These are phyloP conservation scores for Melanchra persicariae DNA, from an alignment of 2,888 invertebrate genomes.

Conservation along the genomic window DNA sequence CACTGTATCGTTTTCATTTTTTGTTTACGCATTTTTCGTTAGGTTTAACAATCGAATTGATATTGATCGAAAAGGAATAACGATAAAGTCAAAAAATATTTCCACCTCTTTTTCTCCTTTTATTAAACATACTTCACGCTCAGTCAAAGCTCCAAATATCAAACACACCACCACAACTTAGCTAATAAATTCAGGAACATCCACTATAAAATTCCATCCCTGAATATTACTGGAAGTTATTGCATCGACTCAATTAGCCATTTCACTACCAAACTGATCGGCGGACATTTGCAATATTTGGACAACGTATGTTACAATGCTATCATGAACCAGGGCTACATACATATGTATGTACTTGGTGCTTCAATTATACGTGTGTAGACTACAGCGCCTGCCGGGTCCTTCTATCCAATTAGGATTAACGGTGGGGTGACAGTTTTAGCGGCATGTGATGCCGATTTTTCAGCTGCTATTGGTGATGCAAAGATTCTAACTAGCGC, in stretches of 20 bases:
- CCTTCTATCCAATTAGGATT: conserved; percentile 87
- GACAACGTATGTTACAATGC: conserved; percentile 56
- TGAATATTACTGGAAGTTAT: conserved; percentile 27
- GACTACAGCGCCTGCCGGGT: conserved; percentile 78
- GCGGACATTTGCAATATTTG: conserved; percentile 58
- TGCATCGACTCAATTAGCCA: conserved; percentile 47
- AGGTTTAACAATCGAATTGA: too few relatives aligned
- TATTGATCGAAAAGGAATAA: too few relatives aligned
- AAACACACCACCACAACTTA: background rate
- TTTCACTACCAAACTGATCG: conserved; percentile 48
- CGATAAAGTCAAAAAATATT: too few relatives aligned
- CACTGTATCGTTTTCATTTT: too few relatives aligned
- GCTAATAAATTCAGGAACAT: background rate
- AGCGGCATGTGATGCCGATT: conserved; percentile 55
- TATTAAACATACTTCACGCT: too few relatives aligned
- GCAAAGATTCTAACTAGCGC: too few relatives aligned
- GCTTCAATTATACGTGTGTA: conserved; percentile 82
- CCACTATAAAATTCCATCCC: background rate
- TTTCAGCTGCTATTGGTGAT: too few relatives aligned
- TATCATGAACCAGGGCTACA: conserved; percentile 46
- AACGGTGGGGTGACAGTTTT: conserved; percentile 68
- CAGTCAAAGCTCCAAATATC: background rate
- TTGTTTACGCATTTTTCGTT: too few relatives aligned
- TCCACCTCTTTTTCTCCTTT: too few relatives aligned
- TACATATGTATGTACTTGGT: conserved; percentile 38